A percentile compares a stretch with the other conserved stretches of the same genome.
phyloP scores from a whole-genome alignment of 2,113 vertebrate species.

The Oreocharis arfaki region DNA sequence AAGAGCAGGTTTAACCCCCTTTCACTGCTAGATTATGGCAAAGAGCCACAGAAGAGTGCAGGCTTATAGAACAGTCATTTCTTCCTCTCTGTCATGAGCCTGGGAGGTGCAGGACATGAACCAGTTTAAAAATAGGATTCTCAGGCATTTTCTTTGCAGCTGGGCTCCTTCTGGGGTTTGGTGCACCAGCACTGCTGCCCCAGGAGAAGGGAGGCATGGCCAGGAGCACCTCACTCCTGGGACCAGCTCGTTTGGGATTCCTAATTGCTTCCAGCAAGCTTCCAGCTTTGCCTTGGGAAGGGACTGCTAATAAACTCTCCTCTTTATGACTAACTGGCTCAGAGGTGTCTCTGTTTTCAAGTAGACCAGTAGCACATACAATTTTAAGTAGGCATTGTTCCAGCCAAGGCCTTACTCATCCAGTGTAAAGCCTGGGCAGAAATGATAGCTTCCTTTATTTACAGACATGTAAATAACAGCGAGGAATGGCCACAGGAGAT shows the following conservation, averaged over 20 bases:
- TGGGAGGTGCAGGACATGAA: not conserved
- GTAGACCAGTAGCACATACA: not conserved
- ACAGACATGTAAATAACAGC: not conserved
- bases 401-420: not conserved
- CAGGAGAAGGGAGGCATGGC: not conserved
- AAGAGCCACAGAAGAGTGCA: not conserved
- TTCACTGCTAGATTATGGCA: not conserved
- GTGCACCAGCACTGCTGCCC: not conserved
- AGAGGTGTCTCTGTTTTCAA: not conserved
- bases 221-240: accelerated
- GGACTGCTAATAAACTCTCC: not conserved
- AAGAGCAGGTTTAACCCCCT: not conserved
- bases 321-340: not conserved
- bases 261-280: not conserved
- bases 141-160: not conserved
- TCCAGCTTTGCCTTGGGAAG: not conserved
- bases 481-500: not conserved
- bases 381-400: not conserved
- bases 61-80: not conserved
- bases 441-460: not conserved
- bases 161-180: not conserved
- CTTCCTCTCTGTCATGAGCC: not conserved
- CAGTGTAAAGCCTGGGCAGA: not conserved
- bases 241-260: not conserved
- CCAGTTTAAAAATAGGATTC: not conserved